Percentiles rank a stretch among this genome's conserved stretches.
Evolutionary conservation across 1,140 invertebrate genomes (phyloP).

Genomic region (Bombus sibiricus): DNA sequence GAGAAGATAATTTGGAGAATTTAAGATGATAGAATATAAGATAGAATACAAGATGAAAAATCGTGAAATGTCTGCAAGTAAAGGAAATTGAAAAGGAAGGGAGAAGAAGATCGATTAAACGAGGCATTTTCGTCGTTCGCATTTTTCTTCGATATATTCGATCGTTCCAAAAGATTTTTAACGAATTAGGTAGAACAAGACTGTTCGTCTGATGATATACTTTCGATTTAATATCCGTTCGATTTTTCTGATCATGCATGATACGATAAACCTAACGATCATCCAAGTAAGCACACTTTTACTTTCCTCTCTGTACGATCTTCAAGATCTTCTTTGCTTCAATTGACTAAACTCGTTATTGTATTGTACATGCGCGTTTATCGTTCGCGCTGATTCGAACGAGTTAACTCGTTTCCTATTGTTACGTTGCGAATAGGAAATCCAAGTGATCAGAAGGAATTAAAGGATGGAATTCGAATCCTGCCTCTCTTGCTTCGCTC

Average conservation of each 20-base stretch:
- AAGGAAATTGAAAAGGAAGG: not conserved
- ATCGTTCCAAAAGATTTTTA: conserved; percentile 30
- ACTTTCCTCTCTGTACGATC: conserved; percentile 22
- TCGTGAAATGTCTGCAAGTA: not conserved
- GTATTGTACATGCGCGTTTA: not conserved
- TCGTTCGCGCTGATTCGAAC: not conserved
- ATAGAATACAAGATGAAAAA: too few species aligned
- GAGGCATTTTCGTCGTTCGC: conserved; percentile 24
- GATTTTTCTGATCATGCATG: conserved; percentile 2
- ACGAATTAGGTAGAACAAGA: conserved; percentile 13
- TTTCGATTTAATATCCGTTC: conserved; percentile 18
- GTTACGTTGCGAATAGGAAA: conserved; percentile 20
- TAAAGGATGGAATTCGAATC: not conserved
- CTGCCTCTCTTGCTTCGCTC: not conserved
- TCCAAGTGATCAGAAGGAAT: not conserved
- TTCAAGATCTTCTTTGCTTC: conserved; percentile 22
- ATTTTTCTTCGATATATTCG: conserved; percentile 34
- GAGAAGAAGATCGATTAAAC: not conserved
- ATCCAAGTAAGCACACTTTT: not conserved
- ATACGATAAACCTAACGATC: conserved; percentile 1
- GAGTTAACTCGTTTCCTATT: conserved; percentile 3
- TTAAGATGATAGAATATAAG: not conserved
- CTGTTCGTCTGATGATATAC: not conserved
- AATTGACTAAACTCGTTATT: not conserved
- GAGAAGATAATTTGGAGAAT: not conserved